A percentile compares a stretch with the other conserved stretches of the same genome.
These are phyloP conservation scores for Paradisaea rubra DNA, from an alignment of 2,113 vertebrate species.

Conservation along the genomic window DNA sequence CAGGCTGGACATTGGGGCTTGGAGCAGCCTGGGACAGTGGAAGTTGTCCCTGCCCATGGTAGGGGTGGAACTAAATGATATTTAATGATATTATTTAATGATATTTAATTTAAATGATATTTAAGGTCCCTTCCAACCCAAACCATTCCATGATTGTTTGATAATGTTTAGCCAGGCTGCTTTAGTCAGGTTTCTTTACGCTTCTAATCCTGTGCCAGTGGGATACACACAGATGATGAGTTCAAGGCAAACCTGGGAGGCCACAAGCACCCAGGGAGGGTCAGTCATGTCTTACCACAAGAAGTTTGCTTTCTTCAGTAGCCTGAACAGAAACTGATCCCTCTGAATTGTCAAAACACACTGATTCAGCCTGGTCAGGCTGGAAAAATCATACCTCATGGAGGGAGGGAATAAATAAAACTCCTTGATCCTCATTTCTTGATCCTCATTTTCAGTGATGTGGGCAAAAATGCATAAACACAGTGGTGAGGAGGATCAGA, in stretches of 20 bases:
- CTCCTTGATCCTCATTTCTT: neutral
- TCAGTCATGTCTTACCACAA: neutral
- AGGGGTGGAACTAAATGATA: neutral
- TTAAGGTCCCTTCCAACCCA: neutral
- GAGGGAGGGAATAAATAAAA: neutral
- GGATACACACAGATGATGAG: neutral
- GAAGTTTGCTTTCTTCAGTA: neutral
- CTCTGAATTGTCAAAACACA: neutral
- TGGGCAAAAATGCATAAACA: neutral
- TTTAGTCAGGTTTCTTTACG: neutral
- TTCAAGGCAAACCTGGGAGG: neutral
- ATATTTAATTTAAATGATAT: neutral
- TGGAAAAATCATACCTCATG: neutral
- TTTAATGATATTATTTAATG: neutral
- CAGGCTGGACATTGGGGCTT: rapidly evolving
- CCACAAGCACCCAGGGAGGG: neutral
- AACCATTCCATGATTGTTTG: neutral
- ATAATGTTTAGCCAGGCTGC: neutral
- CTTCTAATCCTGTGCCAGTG: neutral
- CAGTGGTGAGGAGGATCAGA: neutral
- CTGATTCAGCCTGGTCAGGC: neutral
- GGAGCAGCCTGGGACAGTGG: neutral
- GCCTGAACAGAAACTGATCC: neutral
- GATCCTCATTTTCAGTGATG: neutral
- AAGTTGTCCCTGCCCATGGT: neutral